These are phyloP conservation scores for Hydractinia symbiolongicarpus DNA, from an alignment of 30 jellyfish, hydroid and myxozoan genomes.

Conservation along the genomic window DNA sequence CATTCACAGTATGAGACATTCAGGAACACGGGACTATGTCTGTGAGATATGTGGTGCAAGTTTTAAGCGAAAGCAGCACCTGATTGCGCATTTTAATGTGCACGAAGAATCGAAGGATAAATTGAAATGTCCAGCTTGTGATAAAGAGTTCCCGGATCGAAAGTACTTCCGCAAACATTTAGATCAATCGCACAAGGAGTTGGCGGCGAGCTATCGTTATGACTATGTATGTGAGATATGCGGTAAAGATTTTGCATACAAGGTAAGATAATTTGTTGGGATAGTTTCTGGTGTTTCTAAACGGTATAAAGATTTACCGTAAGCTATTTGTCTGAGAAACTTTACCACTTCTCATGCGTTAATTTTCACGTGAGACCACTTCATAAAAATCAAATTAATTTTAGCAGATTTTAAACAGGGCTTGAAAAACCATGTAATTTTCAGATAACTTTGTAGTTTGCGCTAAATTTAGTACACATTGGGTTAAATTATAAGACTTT, in stretches of 20 bases:
- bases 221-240: constrained; percentile 30
- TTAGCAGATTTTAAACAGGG: no score
- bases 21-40: constrained; percentile 39
- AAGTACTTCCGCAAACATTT: constrained; percentile 24
- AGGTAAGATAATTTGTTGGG: constrained; percentile 1
- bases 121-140: constrained; percentile 37
- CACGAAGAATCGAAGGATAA: constrained; percentile 20
- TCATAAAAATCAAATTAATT: no score
- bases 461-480: no score
- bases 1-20: constrained; percentile 43
- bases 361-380: no score
- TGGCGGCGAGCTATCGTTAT: constrained; percentile 35
- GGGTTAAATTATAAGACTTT: no score
- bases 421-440: no score
- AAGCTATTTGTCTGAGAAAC: no score
- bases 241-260: constrained; percentile 36
- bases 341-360: no score
- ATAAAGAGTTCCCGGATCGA: constrained; percentile 35
- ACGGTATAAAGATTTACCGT: not conserved
- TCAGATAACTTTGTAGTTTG: no score
- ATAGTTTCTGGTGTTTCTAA: not conserved
- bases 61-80: constrained; percentile 28
- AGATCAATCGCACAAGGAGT: constrained; percentile 18
- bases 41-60: constrained; percentile 35
- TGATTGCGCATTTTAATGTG: constrained; percentile 21